Evolutionary conservation across 2,797 vertebrate species (phyloP).

Genomic region (Enteromius argenteus): DNA sequence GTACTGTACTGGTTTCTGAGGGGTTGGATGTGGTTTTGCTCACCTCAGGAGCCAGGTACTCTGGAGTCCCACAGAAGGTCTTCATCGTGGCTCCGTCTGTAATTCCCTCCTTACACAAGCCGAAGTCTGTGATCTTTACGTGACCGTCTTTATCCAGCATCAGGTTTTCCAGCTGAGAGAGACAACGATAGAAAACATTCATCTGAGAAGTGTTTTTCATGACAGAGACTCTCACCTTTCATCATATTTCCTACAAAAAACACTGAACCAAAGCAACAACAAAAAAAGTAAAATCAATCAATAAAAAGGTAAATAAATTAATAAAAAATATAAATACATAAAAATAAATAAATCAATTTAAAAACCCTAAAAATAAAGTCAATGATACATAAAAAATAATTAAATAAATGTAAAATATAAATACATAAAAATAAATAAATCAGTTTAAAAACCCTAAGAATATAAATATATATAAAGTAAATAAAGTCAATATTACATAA

Average conservation of each 20-base stretch:
- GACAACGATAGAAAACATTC: slow-evolving; percentile 3
- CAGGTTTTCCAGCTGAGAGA: slow-evolving; percentile 91
- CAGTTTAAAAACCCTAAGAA: neutral
- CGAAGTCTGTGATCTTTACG: slow-evolving; percentile 96
- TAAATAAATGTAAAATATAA: neutral
- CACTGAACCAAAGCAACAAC: neutral
- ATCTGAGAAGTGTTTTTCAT: neutral
- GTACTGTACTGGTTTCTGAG: neutral
- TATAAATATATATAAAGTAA: neutral
- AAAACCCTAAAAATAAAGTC: too few species aligned
- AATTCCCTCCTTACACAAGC: slow-evolving; percentile 97
- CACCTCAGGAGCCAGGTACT: slow-evolving; percentile 98
- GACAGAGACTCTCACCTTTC: neutral
- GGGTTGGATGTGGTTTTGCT: neutral
- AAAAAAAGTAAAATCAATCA: neutral
- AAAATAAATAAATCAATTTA: too few species aligned
- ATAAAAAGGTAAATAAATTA: too few species aligned
- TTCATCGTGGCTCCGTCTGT: slow-evolving; percentile 97
- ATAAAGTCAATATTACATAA: neutral
- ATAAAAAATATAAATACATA: too few species aligned
- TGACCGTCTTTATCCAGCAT: slow-evolving; percentile 82
- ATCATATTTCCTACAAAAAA: neutral
- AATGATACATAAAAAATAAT: neutral
- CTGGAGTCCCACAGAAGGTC: slow-evolving; percentile 96
- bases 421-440: neutral